phyloP scores from a whole-genome alignment of 2,113 vertebrate species.

The Dermatemys mawii region DNA sequence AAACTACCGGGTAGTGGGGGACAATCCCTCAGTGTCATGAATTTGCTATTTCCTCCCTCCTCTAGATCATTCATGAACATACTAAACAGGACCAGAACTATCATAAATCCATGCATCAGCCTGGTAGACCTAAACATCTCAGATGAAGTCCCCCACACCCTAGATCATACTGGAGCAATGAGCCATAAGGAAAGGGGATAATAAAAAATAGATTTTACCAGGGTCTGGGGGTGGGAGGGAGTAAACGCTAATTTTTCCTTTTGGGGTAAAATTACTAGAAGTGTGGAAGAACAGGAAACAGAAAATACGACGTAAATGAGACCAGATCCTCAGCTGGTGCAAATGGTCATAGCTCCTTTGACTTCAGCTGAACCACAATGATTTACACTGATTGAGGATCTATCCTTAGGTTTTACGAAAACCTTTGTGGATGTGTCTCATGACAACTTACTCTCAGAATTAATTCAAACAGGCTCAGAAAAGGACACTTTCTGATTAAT shows the following conservation, averaged over 20 bases:
- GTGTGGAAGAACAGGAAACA: neutral
- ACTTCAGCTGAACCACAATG: neutral
- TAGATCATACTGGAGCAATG: neutral
- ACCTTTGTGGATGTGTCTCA: neutral
- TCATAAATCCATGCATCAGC: neutral
- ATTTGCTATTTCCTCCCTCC: neutral
- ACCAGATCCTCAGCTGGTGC: neutral
- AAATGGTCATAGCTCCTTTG: neutral
- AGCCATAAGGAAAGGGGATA: neutral
- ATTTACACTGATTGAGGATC: neutral
- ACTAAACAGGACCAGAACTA: neutral
- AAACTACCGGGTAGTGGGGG: neutral
- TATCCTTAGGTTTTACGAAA: neutral
- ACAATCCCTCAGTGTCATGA: neutral
- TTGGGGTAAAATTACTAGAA: neutral
- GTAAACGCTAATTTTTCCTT: neutral
- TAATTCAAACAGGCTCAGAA: neutral
- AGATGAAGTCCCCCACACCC: neutral
- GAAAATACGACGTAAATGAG: neutral
- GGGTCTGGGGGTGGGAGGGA: rapidly evolving
- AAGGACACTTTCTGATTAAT: neutral
- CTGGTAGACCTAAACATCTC: neutral
- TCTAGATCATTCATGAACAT: neutral
- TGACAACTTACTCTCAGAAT: neutral
- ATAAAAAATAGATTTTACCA: neutral